Evolutionary conservation across 2,888 invertebrate genomes (phyloP), one percentile per base, ranked within the genome.

Genomic region (Lypha dubia): DNA sequence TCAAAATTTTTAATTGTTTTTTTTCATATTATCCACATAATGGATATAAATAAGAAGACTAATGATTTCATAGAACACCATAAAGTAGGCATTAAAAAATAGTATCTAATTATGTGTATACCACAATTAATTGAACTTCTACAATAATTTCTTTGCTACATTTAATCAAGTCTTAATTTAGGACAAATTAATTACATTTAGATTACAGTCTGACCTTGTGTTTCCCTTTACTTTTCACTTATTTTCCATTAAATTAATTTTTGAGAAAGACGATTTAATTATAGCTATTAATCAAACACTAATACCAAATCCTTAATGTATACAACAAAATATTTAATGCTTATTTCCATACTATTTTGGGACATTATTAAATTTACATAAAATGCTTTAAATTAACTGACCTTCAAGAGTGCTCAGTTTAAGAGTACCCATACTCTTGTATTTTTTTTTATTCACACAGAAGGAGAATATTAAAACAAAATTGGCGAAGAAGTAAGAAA

Each of bases 361-460:
- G 13, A 24, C n/a, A 13, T 68, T 60, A 76, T 68, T 77, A 68
- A 68, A 60, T 77, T 68, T 77, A 38, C 60, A 60, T 77, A 49
- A 68, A 60, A 49, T 49, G 11, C 6, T n/a, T 44, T 38, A 20
- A 51, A 9, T 9, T 11, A 7, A 62, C 65, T 67, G 53, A 76
- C 65, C 75, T 67, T 76, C 22, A 46, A 46, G 60, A 17, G 28
- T 28, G 35, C 17, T 38, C 15, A 60, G 20, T 0, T n/a, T n/a
- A n/a, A n/a, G n/a, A 46, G 35, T 32, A 46, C 15, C 8, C 6
- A 11, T 44, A 15, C 9, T 38, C 56, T 22, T n/a, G n/a, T n/a
- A n/a, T n/a, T n/a, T 15, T 13, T 11, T 51, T 68, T 53, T 24
- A 7, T 20, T n/a, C 15, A 24, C 11, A 51, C 22, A 22, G 24